These are phyloP conservation scores for Sebastes kiyomatsui DNA, from an alignment of 2,797 vertebrate species.

Conservation along the genomic window DNA sequence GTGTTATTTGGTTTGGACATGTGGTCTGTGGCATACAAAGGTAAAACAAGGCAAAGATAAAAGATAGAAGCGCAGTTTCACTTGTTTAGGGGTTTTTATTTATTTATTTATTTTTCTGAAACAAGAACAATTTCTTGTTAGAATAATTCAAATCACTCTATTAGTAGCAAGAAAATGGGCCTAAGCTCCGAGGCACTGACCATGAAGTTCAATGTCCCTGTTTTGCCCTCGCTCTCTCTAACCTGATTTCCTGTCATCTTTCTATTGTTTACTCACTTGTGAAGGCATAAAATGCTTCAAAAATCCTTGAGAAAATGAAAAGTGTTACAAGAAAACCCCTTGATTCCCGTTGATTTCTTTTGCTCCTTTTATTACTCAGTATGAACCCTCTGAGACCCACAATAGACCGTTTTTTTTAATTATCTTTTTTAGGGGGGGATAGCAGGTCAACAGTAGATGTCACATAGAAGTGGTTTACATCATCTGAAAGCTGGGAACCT, in stretches of 20 bases:
- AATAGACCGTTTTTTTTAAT: too few relatives aligned
- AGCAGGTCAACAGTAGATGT: too few relatives aligned
- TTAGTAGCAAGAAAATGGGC: neutral
- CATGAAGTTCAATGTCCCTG: neutral
- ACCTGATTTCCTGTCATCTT: neutral
- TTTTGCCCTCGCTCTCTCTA: neutral
- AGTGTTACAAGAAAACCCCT: neutral
- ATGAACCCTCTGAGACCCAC: neutral
- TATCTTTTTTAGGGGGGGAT: too few relatives aligned
- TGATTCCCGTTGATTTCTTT: neutral
- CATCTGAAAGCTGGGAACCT: too few relatives aligned
- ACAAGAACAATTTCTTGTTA: neutral
- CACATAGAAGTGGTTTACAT: too few relatives aligned
- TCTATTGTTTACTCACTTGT: neutral
- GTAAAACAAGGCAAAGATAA: neutral
- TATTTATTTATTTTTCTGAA: neutral
- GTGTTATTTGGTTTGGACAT: neutral
- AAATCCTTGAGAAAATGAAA: neutral
- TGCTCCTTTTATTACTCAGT: neutral
- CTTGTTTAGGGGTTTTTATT: neutral
- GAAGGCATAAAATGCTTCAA: neutral
- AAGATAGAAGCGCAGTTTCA: neutral
- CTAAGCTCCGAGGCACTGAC: neutral
- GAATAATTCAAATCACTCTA: neutral
- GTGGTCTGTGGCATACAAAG: neutral